Evolutionary conservation across 2,797 vertebrate species (phyloP), one percentile per base, ranked within the genome.

Genomic region (Rhynchonycteris naso): DNA sequence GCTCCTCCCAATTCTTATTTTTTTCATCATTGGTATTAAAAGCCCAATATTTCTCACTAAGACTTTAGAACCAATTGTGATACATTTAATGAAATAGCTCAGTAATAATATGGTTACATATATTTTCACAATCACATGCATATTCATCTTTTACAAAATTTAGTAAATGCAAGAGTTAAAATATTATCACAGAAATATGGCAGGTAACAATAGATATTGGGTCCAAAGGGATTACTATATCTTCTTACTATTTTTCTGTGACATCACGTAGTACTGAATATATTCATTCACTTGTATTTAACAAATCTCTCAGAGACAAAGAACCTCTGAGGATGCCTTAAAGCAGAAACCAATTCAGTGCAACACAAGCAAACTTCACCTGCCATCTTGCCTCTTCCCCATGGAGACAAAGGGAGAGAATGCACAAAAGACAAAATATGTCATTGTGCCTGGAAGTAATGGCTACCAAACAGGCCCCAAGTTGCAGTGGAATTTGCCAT

Each of bases 61-160:
- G 28, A 6, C 22, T 68, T 92, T 66, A 79, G 56, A 95, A 89
- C 19, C 12, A 90, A 28, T 80, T 72, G 24, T 56, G 47, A 78
- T 33, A 65, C 65, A 61, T n/a, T 86, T 66, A 91, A 79, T 81
- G n/a, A 85, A 80, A 81, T 68, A 87, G 30, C 92, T 96, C 68
- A 78, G 19, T 82, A 86, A 95, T 54, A 68, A 90, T 69, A 88
- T 30, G 16, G 10, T 56, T 68, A 87, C 5, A 82, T 69, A 91
- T 84, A 84, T 79, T 81, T 96, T 56, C 52, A 90, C 61, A 63
- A 52, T 71, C n/a, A 85, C 7, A 83, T 15, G 50, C 24, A 35
- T 52, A 21, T 81, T 63, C 80, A 47, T 65, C 24, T 85, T 94
- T 43, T n/a, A 69, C 56, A 58, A 93, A 88, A 80, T 68, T 85